Evolutionary conservation across 2,888 invertebrate genomes (phyloP), one percentile per base, ranked within the genome.

Genomic region (Hydropsyche betteni): DNA sequence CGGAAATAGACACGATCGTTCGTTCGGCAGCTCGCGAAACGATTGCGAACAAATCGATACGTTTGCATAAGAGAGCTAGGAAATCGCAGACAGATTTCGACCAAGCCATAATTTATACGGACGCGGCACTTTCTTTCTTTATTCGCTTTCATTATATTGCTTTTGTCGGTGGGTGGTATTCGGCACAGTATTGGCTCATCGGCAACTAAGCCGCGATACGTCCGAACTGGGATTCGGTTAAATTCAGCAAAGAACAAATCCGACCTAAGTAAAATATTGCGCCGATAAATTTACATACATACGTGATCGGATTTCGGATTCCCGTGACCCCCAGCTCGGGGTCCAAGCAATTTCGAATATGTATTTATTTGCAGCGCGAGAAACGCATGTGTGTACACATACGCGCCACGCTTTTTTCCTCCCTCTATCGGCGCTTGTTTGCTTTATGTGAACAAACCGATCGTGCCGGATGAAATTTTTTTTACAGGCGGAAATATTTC

Each of bases 271-370:
- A 75, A 75, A 75, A 69, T 75, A 75, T 75, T 75, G 58, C 53
- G 69, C 38, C 70, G 61, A 75, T 75, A 75, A 75, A 75, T 75
- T 75, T 75, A 38, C 75, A 75, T 75, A 75, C 61, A 61, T 68
- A 70, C 68, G 74, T 55, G 51, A 68, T 50, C 51, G 50, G 74
- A 16, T 34, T 68, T 34, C 33, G 44, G 68, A 44, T 51, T 33
- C 50, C 24, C 74, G 16, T 51, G 52, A 64, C 68, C 33, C 64
- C 12, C 61, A 24, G 16, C 61, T 33, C 10, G 24, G 61, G 61
- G 61, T 68, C 52, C 16, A 33, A 69, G 51, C 51, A 69, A 69
- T 69, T 50, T 16, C 12, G 51, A 50, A 51, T 51, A 50, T 69
- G 33, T 69, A 33, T 69, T 44, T 69, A 69, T 69, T 51, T 69